Evolutionary conservation across 2,797 vertebrate species (phyloP), one percentile per base, ranked within the genome.

Genomic region (Malurus leucopterus): DNA sequence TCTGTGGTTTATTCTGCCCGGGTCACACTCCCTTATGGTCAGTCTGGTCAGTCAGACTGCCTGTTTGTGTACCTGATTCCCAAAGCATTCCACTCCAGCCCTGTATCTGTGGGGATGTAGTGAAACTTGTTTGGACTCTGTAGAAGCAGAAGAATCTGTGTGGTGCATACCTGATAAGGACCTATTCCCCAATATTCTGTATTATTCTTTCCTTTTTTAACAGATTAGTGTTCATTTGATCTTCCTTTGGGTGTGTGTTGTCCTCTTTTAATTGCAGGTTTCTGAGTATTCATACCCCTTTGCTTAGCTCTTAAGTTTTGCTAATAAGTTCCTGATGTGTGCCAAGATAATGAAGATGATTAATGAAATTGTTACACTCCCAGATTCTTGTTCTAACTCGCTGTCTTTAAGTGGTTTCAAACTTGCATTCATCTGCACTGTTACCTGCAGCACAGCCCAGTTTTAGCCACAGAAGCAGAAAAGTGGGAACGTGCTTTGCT

Each of bases 291-390:
- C 68, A 46, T 74, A 44, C 64, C 62, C 76, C 50, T 90, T 80
- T 95, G 70, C 93, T 93, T 86, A 91, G 89, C 74, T 88, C 58
- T 41, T 62, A 55, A 80, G 54, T 91, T 93, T 86, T 92, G 88
- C 95, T 95, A 95, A 93, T 92, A 88, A 86, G 88, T 90, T 93
- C 89, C 92, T 84, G 92, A 94, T 88, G 78, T 59, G 61, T 79
- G 65, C 93, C 80, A 76, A 88, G 87, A 92, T 93, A 93, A 86
- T 32, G 74, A 77, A 80, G 89, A 87, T 93, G 93, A 95, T 94
- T 94, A 95, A 95, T 94, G 88, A 92, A 94, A 95, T 70, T 21
- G 79, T 81, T 93, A 69, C 88, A 80, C 93, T 93, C 93, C 93
- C 91, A 86, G 85, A 79, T 93, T 94, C 91, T 84, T 94, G 93